Evolutionary conservation across 2,797 vertebrate species (phyloP).

Genomic region (Smutsia temminckii): DNA sequence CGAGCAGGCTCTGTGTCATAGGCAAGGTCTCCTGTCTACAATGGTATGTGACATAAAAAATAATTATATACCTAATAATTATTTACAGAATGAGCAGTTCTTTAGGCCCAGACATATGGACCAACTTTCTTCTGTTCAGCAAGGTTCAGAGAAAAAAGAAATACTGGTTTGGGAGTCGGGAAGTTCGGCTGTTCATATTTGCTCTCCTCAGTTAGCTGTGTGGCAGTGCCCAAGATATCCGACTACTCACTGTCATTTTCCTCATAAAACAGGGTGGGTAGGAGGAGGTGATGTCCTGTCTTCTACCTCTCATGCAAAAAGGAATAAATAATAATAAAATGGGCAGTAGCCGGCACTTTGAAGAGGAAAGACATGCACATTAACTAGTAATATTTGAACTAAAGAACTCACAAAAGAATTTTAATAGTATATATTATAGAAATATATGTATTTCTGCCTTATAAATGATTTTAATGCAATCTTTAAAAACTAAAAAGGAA

Average conservation of each 20-base stretch:
- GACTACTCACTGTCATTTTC: neutral
- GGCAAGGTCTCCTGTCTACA: neutral
- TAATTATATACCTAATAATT: neutral
- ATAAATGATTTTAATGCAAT: constrained; percentile 6
- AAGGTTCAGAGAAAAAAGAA: neutral
- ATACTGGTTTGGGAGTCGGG: neutral
- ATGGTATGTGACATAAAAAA: neutral
- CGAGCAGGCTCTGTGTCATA: neutral
- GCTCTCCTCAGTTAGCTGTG: neutral
- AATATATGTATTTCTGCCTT: neutral
- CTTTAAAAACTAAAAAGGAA: constrained; percentile 30
- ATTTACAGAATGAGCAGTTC: neutral
- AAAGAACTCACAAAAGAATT: neutral
- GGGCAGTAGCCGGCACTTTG: neutral
- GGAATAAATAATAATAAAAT: neutral
- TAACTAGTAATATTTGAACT: neutral
- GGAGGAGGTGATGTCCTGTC: neutral
- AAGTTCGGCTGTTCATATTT: neutral
- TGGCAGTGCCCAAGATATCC: neutral
- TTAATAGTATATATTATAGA: neutral
- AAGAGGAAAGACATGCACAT: neutral
- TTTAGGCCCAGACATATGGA: neutral
- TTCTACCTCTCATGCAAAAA: neutral
- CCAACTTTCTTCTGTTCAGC: neutral
- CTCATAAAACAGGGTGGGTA: neutral